Evolutionary conservation across 92 coral and sea anemone species (phyloP).

Genomic region (Plumapathes pennacea): DNA sequence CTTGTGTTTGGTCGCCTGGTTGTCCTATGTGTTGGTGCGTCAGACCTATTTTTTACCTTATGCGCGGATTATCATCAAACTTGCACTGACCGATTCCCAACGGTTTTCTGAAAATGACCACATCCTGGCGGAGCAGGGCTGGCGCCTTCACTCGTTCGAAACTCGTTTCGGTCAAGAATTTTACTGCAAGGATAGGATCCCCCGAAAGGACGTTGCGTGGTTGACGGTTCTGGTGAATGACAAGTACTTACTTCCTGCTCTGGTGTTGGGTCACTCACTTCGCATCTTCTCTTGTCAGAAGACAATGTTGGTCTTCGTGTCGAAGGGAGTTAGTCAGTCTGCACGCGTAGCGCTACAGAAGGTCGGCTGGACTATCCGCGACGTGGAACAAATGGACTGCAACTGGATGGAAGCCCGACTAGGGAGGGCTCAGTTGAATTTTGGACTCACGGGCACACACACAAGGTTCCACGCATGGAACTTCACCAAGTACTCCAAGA

Average conservation of each 20-base stretch:
- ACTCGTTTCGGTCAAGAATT: slow-evolving; percentile 48
- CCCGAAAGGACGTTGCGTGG: slow-evolving; percentile 60
- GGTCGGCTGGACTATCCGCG: slow-evolving; percentile 70
- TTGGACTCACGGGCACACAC: slow-evolving; percentile 72
- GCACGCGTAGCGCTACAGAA: slow-evolving; percentile 60
- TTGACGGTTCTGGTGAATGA: slow-evolving; percentile 75
- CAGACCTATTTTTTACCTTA: slow-evolving; percentile 20
- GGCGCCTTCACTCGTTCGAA: slow-evolving; percentile 63
- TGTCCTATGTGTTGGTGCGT: no score
- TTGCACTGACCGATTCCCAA: slow-evolving; percentile 18
- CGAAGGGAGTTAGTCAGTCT: slow-evolving; percentile 54
- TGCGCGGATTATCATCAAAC: slow-evolving; percentile 32
- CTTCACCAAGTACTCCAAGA: slow-evolving; percentile 59
- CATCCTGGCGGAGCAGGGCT: slow-evolving; percentile 56
- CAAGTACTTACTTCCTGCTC: slow-evolving; percentile 61
- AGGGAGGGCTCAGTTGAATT: no score
- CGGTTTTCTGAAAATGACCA: slow-evolving; percentile 46
- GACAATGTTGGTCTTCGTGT: slow-evolving; percentile 78
- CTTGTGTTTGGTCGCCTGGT: no score
- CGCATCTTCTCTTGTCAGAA: slow-evolving; percentile 64
- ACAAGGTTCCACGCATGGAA: slow-evolving; percentile 78
- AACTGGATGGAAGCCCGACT: slow-evolving; percentile 75
- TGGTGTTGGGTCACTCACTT: slow-evolving; percentile 64
- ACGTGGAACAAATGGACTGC: slow-evolving; percentile 80
- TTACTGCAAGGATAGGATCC: slow-evolving; percentile 38